A percentile compares a stretch with the other conserved stretches of the same genome.
Evolutionary conservation across 2,888 invertebrate species (phyloP).

Genomic region (Empis livida): DNA sequence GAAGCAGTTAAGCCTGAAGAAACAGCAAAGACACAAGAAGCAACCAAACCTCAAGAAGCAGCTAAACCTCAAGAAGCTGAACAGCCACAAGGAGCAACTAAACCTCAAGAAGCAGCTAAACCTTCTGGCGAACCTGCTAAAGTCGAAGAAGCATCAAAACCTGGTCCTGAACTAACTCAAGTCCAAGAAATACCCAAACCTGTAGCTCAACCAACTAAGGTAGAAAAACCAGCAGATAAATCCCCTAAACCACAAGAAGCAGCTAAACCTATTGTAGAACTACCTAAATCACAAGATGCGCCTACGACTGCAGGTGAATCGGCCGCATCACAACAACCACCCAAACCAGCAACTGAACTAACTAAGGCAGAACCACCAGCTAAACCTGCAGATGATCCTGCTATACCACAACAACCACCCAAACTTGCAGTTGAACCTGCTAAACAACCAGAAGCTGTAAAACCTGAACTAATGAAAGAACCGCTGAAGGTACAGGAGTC

Average conservation of each 20-base stretch:
- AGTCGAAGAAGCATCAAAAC: too few species aligned
- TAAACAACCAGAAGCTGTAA: conserved; percentile 35
- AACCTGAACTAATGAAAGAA: conserved; percentile 18
- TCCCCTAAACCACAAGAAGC: conserved; percentile 88
- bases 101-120: conserved; percentile 58
- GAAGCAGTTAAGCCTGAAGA: not conserved
- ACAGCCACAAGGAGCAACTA: conserved; percentile 8
- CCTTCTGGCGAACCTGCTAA: conserved; percentile 24
- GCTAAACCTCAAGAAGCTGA: not conserved
- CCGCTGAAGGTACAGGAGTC: not conserved
- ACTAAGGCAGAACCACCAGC: conserved; percentile 43
- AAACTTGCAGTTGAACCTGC: conserved; percentile 61
- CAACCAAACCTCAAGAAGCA: conserved; percentile 59
- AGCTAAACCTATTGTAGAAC: conserved; percentile 62
- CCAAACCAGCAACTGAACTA: conserved; percentile 3
- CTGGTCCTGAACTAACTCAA: conserved; percentile 35
- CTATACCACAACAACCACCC: conserved; percentile 52
- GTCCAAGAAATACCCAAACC: conserved; percentile 43
- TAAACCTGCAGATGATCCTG: conserved; percentile 69
- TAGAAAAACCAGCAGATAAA: conserved; percentile 76
- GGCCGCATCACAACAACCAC: conserved; percentile 62
- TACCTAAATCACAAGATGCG: not conserved
- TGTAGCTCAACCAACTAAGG: conserved; percentile 47
- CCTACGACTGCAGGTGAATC: conserved; percentile 2
- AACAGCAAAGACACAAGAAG: too few species aligned